Percentiles rank a stretch among this genome's conserved stretches.
Evolutionary conservation across 2,888 invertebrate genomes (phyloP).

Genomic region (Reticulitermes lucifugus): DNA sequence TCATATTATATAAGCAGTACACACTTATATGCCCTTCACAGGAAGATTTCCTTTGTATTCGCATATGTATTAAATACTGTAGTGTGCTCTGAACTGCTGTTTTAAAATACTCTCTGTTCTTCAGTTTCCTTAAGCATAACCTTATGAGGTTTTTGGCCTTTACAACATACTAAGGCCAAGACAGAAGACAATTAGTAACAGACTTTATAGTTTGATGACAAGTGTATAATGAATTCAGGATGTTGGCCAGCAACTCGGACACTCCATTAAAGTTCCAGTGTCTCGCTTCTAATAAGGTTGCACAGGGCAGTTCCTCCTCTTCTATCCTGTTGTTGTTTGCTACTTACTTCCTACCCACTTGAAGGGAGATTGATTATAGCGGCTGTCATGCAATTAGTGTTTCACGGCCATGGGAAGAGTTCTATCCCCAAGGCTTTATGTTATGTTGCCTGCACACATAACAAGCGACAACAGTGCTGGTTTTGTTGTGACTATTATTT

Average conservation of each 20-base stretch:
- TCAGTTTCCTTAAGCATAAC: neutral
- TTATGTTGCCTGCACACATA: too few species aligned
- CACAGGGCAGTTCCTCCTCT: neutral
- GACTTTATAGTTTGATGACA: neutral
- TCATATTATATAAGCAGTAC: too few species aligned
- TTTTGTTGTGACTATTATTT: too few species aligned
- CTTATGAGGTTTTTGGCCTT: neutral
- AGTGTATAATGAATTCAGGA: slow-evolving; percentile 8
- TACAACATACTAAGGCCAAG: neutral
- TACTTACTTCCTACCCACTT: neutral
- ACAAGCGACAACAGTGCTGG: too few species aligned
- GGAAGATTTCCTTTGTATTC: too few species aligned
- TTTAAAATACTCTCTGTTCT: too few species aligned
- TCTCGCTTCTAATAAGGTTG: neutral
- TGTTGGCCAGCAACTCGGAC: neutral
- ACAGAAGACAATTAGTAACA: neutral
- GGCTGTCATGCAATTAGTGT: too few species aligned
- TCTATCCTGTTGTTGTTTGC: neutral
- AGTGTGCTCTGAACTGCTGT: too few species aligned
- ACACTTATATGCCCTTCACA: too few species aligned
- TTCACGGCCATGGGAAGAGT: too few species aligned
- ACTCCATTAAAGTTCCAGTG: slow-evolving; percentile 2
- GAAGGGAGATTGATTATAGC: neutral
- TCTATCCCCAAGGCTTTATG: too few species aligned
- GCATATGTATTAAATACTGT: too few species aligned